Base-by-base conservation (phyloP, 1,140 invertebrate species). In the Medauroidea extradentata region DNA sequence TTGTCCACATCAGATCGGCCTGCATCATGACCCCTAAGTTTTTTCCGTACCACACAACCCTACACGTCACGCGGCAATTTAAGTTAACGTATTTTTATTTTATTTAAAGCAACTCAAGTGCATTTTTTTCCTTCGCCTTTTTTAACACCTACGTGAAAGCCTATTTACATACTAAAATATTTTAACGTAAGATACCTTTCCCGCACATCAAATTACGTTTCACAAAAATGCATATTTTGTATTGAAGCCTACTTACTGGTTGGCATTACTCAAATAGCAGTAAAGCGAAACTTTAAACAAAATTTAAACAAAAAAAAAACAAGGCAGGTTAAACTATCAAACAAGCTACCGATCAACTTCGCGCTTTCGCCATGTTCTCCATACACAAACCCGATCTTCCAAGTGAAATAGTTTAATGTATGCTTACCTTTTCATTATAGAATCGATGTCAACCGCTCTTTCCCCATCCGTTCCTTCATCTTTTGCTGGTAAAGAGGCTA, bases 401-500 rank as follows among this genome's bases (percentile, higher is more conserved):
- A 44, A 46, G 29, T 23, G 3, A 13, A 9, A 1, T 9, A 9
- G 46, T n/a, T 44, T 23, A 23, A 3, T 13, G 0, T n/a, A 44
- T 21, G 19, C 29, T 51, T 41, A 61, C 59, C 53, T 56, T 39
- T 61, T 14, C n/a, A 61, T 56, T 11, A 62, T 19, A 16, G 73
- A 68, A 69, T 87, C 85, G 41, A 89, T 79, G 59, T 85, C 81
- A 41, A 82, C 63, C 2, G 69, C 70, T 60, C 73, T 78, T 76
- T 89, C 88, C 42, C 88, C 88, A 38, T 78, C 73, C 1, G 84
- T 87, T 54, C 87, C 88, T 67, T 87, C 81, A 65, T 89, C 85
- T 63, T 72, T 75, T 55, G 68, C 73, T 34, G 82, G 84, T 63
- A 82, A 65, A 21, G 78, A 80, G 29, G 75, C 73, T 39, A 82